Percentiles rank a stretch among this genome's conserved stretches.
Conservation (phyloP, 2,113 vertebrate genomes). For the Smithornis capensis region DNA sequence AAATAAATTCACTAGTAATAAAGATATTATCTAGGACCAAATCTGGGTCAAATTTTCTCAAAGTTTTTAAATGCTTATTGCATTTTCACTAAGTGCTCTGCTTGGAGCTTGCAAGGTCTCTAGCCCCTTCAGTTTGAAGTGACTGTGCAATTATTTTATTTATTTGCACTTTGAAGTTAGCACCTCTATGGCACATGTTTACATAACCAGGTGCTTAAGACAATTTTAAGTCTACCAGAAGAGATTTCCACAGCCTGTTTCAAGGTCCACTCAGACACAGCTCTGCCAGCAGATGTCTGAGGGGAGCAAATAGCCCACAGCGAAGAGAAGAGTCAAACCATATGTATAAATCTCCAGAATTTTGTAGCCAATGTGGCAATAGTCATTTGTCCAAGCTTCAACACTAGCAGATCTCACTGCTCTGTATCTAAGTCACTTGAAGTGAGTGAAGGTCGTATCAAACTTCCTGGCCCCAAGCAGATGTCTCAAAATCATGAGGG, state of each 20-base stretch:
- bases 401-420: not conserved
- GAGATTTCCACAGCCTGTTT: not conserved
- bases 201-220: not conserved
- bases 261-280: not conserved
- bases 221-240: not conserved
- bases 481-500: not conserved
- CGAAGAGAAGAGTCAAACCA: not conserved
- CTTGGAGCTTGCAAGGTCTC: not conserved
- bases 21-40: not conserved
- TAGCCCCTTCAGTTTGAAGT: not conserved
- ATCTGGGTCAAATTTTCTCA: not conserved
- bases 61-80: not conserved
- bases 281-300: not conserved
- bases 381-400: not conserved
- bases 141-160: not conserved
- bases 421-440: not conserved
- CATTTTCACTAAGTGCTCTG: not conserved
- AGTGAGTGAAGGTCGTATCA: not conserved
- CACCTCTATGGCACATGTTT: not conserved
- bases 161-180: not conserved
- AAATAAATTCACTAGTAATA: not conserved
- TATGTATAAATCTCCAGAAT: not conserved
- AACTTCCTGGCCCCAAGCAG: not conserved
- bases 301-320: fast-evolving
- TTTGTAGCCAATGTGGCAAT: not conserved